Evolutionary conservation across 2,797 vertebrate species (phyloP), one percentile per base, ranked within the genome.

Genomic region (Apogon talboti): DNA sequence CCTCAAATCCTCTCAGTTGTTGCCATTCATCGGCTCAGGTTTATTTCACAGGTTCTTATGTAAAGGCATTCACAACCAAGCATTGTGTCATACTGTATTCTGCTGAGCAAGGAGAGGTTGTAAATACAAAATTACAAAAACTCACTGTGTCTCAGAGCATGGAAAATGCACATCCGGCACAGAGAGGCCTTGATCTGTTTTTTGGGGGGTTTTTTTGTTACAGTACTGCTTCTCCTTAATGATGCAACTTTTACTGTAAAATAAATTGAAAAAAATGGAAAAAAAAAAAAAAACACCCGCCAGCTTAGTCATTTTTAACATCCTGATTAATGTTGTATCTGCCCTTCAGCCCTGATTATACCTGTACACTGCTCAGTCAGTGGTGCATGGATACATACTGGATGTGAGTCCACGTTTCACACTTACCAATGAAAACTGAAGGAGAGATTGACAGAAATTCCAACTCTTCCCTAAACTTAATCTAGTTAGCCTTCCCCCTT

Each of bases 31-130:
- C 58, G 68, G 63, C 76, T 68, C 48, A 37, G 61, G 65, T 88
- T 81, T 66, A 62, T 72, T 79, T 81, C n/a, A n/a, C n/a, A n/a
- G 56, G 65, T 78, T 78, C 77, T 85, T 79, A 75, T 81, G 76
- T 81, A 68, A 84, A 89, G 68, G 68, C 69, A 64, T 80, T 83
- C 76, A 74, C 70, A 35, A 57, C 48, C 55, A 64, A 58, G 48
- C 78, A 82, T 83, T 77, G 83, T 81, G 59, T 84, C 74, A 51
- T 66, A 64, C 63, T 56, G 72, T 67, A 72, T 82, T 85, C 74
- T 82, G 81, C 82, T 83, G 79, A 83, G 81, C 78, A 79, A 33
- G 51, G 54, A 44, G 16, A 71, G 60, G 72, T 65, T 64, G 54
- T 35, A 68, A 74, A 85, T 67, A 60, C 47, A 53, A 78, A 74